Evolutionary conservation across 2,888 invertebrate species (phyloP).

Genomic region (Xestia ashworthii): DNA sequence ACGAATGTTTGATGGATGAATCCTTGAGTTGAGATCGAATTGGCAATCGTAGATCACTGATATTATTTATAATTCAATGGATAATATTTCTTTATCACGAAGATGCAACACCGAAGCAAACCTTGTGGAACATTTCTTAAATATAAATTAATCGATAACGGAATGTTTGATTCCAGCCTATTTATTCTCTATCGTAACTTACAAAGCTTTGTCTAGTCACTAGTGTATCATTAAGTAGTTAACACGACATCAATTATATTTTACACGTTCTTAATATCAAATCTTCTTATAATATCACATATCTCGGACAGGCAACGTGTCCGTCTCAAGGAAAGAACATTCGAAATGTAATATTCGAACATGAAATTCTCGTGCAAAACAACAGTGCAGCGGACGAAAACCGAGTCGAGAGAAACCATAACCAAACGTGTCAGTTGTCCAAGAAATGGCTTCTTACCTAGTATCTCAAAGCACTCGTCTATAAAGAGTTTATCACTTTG

Average conservation of each 20-base stretch:
- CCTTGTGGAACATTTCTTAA: constrained; percentile 66
- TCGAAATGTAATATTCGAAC: constrained; percentile 63
- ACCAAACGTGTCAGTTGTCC: constrained; percentile 60
- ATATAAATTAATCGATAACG: constrained; percentile 70
- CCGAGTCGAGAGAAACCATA: constrained; percentile 54
- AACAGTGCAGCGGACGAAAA: constrained; percentile 58
- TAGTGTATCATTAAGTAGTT: constrained; percentile 76
- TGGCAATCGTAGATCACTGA: constrained; percentile 36
- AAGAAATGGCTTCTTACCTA: constrained; percentile 63
- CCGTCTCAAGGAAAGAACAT: constrained; percentile 72
- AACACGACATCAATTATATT: constrained; percentile 87
- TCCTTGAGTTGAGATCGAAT: constrained; percentile 26
- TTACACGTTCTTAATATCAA: constrained; percentile 81
- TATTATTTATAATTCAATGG: constrained; percentile 32
- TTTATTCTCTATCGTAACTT: constrained; percentile 76
- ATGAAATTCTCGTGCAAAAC: constrained; percentile 60
- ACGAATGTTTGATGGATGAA: background rate
- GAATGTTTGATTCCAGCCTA: constrained; percentile 74
- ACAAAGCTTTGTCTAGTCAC: constrained; percentile 78
- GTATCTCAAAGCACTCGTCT: constrained; percentile 49
- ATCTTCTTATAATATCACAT: constrained; percentile 89
- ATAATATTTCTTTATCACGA: constrained; percentile 47
- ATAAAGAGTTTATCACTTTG: constrained; percentile 55
- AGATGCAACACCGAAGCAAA: constrained; percentile 69
- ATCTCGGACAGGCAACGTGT: constrained; percentile 80